phyloP scores from a whole-genome alignment of 2,113 vertebrate species.

The Colaptes auratus region DNA sequence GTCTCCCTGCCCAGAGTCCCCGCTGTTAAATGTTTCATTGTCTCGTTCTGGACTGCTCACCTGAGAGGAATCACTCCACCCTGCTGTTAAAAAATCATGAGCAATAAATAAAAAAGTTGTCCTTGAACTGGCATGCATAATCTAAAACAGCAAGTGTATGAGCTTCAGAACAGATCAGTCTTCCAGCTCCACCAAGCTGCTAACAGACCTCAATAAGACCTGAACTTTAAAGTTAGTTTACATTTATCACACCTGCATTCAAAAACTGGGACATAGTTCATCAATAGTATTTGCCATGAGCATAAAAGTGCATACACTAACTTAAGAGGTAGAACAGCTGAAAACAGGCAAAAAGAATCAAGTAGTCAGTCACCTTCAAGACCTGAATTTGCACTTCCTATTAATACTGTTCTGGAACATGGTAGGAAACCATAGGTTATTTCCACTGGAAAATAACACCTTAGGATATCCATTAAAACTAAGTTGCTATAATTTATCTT shows the following conservation, averaged over 20 bases:
- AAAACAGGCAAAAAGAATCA: background rate
- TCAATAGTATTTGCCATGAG: background rate
- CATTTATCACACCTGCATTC: background rate
- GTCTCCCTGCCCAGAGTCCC: slow-evolving; percentile 91
- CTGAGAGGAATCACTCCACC: slow-evolving; percentile 94
- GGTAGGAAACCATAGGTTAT: background rate
- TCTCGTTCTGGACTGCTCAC: slow-evolving; percentile 93
- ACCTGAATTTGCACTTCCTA: background rate
- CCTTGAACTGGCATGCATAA: background rate
- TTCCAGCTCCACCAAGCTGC: background rate
- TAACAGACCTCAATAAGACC: background rate
- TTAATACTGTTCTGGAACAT: background rate
- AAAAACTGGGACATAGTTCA: background rate
- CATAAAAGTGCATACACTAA: background rate
- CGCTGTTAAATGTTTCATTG: slow-evolving; percentile 81
- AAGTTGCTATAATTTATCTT: background rate
- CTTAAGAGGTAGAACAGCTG: background rate
- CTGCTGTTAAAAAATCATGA: slow-evolving; percentile 69
- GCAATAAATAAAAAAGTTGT: background rate
- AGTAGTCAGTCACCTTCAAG: background rate
- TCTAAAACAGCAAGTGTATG: background rate
- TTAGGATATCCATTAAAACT: background rate
- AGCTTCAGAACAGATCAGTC: background rate
- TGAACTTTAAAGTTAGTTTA: background rate
- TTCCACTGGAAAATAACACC: background rate